These are phyloP conservation scores for Hylaea fasciaria DNA, from an alignment of 2,888 invertebrate species.

Conservation along the genomic window DNA sequence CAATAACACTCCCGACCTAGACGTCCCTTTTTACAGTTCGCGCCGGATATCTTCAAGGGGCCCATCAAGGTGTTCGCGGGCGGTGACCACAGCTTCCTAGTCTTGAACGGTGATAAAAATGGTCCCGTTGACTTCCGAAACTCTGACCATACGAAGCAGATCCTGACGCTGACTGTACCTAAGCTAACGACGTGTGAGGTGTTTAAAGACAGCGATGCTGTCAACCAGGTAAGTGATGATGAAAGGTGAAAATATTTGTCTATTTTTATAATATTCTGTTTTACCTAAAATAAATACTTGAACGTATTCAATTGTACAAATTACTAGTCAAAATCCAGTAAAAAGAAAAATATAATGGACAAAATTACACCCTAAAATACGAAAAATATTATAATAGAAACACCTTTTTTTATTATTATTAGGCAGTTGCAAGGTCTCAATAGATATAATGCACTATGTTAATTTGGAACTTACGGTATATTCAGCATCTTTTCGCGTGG, in stretches of 20 bases:
- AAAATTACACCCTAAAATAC: no score
- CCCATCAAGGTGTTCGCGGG: constrained; percentile 90
- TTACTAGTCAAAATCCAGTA: no score
- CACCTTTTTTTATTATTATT: neutral
- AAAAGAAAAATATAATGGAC: no score
- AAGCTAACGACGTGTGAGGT: constrained; percentile 86
- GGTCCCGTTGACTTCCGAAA: constrained; percentile 87
- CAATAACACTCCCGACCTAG: constrained; percentile 9
- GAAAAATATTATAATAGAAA: no score
- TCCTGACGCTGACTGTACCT: constrained; percentile 86
- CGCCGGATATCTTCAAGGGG: constrained; percentile 68
- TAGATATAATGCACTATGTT: no score
- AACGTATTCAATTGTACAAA: no score
- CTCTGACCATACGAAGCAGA: constrained; percentile 86
- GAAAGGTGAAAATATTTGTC: no score
- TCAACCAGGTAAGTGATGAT: constrained; percentile 83
- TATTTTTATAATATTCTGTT: no score
- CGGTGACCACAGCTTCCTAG: constrained; percentile 94
- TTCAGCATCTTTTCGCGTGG: neutral
- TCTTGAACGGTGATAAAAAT: constrained; percentile 79
- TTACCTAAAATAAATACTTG: no score
- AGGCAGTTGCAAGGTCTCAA: neutral
- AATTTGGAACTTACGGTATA: neutral
- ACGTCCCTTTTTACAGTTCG: constrained; percentile 59
- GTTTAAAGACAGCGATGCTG: constrained; percentile 85